Percentiles rank a stretch among this genome's conserved stretches.
Evolutionary conservation across 2,797 vertebrate genomes (phyloP).

Genomic region (Hypotaenidia okinawae): DNA sequence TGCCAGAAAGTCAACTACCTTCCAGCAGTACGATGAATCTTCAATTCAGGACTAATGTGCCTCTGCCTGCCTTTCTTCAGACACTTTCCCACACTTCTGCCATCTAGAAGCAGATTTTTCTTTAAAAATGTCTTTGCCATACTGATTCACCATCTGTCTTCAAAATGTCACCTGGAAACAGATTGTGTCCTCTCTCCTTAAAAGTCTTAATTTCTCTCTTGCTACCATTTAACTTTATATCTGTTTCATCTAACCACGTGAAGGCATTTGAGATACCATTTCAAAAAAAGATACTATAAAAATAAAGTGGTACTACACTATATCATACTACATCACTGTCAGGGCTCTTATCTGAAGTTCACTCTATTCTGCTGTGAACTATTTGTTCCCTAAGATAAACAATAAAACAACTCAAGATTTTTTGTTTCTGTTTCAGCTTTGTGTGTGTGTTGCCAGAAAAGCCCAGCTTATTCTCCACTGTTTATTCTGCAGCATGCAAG

Average conservation of each 20-base stretch:
- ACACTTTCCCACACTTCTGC: background rate
- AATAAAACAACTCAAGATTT: background rate
- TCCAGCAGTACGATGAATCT: background rate
- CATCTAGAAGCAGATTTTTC: background rate
- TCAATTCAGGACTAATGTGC: background rate
- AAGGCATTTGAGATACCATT: constrained; percentile 16
- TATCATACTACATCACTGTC: constrained; percentile 26
- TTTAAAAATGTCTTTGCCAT: background rate
- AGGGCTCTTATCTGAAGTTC: constrained; percentile 12
- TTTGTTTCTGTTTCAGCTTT: background rate
- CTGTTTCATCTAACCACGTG: background rate
- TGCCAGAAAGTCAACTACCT: background rate
- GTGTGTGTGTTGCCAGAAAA: accelerated
- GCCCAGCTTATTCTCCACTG: background rate
- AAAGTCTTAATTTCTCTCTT: constrained; percentile 23
- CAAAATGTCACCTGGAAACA: background rate
- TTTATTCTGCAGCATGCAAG: background rate
- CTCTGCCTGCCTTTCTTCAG: background rate
- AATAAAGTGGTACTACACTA: background rate
- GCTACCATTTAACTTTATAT: background rate
- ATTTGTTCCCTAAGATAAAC: background rate
- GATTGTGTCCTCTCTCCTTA: background rate
- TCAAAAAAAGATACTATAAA: background rate
- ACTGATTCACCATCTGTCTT: background rate
- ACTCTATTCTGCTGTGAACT: background rate